Conservation (phyloP, 2,888 invertebrate species). For the Drosophila seclusa region DNA sequence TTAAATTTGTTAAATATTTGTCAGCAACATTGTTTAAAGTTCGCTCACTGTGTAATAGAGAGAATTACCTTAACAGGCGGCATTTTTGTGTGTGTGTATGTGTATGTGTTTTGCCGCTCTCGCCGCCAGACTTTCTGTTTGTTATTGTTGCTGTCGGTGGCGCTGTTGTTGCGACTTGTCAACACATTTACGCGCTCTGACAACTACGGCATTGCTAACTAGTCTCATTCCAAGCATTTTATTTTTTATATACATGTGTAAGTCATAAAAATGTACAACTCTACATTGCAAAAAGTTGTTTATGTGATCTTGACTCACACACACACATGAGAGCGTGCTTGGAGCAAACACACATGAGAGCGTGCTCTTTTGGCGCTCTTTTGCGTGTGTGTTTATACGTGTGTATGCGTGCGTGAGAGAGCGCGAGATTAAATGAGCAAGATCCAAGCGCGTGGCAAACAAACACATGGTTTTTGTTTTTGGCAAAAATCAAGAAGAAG, state of each 20-base stretch:
- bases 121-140: slow-evolving; percentile 39
- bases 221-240: slow-evolving; percentile 28
- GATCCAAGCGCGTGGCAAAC: slow-evolving; percentile 74
- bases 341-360: neutral
- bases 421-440: slow-evolving; percentile 20
- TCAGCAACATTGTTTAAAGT: neutral
- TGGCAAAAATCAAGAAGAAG: slow-evolving; percentile 61
- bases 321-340: slow-evolving; percentile 3
- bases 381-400: neutral
- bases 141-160: slow-evolving; percentile 47
- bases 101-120: slow-evolving; percentile 18
- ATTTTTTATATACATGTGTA: slow-evolving; percentile 37
- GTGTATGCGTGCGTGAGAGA: neutral
- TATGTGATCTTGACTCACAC: slow-evolving; percentile 36
- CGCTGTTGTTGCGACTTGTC: slow-evolving; percentile 58
- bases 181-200: slow-evolving; percentile 33
- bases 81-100: slow-evolving; percentile 6
- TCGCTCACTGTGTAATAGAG: slow-evolving; percentile 33
- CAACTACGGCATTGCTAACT: slow-evolving; percentile 36
- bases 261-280: slow-evolving; percentile 52
- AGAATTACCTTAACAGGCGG: slow-evolving; percentile 34
- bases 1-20: neutral
- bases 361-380: slow-evolving; percentile 25
- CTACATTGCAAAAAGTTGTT: slow-evolving; percentile 43
- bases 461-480: slow-evolving; percentile 80